Evolutionary conservation across 2,797 vertebrate genomes (phyloP).

Genomic region (Eulemur rubriventer): DNA sequence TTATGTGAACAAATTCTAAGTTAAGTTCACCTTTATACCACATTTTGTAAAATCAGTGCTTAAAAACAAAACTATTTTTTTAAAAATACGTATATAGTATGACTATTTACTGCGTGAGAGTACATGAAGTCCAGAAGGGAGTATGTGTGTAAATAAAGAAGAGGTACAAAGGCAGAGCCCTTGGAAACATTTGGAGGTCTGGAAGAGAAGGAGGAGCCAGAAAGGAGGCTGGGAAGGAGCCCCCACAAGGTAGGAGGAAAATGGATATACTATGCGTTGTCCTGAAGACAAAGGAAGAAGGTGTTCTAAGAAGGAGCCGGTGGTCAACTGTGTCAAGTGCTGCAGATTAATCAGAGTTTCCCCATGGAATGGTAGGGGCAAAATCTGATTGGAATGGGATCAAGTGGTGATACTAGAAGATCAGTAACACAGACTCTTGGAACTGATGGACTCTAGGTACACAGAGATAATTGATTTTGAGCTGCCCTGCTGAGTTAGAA

Average conservation of each 20-base stretch:
- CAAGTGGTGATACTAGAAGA: not conserved
- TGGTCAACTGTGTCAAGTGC: not conserved
- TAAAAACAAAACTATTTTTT: slow-evolving; percentile 59
- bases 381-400: not conserved
- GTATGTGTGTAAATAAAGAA: not conserved
- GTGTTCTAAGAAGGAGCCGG: not conserved
- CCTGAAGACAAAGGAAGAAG: not conserved
- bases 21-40: not conserved
- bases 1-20: slow-evolving; percentile 51
- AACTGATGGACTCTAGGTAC: not conserved
- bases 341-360: not conserved
- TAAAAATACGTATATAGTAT: not conserved
- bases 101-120: not conserved
- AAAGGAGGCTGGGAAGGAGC: not conserved
- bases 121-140: not conserved
- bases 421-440: not conserved
- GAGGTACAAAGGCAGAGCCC: not conserved
- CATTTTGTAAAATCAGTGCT: slow-evolving; percentile 13
- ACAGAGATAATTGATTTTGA: not conserved
- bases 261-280: not conserved
- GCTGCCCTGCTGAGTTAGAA: not conserved
- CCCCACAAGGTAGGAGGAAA: not conserved
- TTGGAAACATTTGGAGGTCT: not conserved
- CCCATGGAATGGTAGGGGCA: not conserved
- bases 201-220: not conserved